Conservation (phyloP, 2,797 vertebrate genomes). For the Natrix natrix region DNA sequence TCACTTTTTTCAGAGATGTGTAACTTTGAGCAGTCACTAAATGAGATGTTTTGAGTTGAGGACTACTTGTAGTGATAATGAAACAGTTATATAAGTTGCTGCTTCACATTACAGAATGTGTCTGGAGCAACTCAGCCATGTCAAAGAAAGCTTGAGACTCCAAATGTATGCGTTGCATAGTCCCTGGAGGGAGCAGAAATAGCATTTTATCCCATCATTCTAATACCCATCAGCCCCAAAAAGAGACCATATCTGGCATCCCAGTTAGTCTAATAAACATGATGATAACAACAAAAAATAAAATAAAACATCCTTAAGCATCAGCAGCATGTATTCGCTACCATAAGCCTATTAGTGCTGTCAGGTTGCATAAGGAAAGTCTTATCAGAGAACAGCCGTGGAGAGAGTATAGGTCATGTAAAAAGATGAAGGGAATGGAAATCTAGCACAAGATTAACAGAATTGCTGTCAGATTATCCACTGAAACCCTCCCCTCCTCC, state of each 20-base stretch:
- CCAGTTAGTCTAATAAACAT: slow-evolving; percentile 65
- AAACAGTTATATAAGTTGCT: slow-evolving; percentile 50
- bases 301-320: slow-evolving; percentile 59
- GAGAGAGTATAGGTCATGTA: slow-evolving; percentile 47
- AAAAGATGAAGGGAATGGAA: slow-evolving; percentile 57
- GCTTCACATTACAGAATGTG: slow-evolving; percentile 45
- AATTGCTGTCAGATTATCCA: slow-evolving; percentile 32
- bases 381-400: slow-evolving; percentile 44
- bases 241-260: slow-evolving; percentile 48
- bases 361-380: slow-evolving; percentile 61
- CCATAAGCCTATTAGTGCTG: slow-evolving; percentile 57
- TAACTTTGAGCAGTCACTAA: not conserved
- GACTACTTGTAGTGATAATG: not conserved
- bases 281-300: slow-evolving; percentile 39
- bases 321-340: slow-evolving; percentile 54
- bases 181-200: slow-evolving; percentile 53
- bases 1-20: too few relatives aligned
- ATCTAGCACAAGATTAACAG: slow-evolving; percentile 46
- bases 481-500: not conserved
- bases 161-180: slow-evolving; percentile 41
- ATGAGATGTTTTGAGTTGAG: not conserved
- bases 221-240: slow-evolving; percentile 40
- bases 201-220: slow-evolving; percentile 51
- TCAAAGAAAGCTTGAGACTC: slow-evolving; percentile 58
- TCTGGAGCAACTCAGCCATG: slow-evolving; percentile 55